Evolutionary conservation across 2,888 invertebrate species (phyloP), one percentile per base, ranked within the genome.

Genomic region (Caenorhabditis wallacei): DNA sequence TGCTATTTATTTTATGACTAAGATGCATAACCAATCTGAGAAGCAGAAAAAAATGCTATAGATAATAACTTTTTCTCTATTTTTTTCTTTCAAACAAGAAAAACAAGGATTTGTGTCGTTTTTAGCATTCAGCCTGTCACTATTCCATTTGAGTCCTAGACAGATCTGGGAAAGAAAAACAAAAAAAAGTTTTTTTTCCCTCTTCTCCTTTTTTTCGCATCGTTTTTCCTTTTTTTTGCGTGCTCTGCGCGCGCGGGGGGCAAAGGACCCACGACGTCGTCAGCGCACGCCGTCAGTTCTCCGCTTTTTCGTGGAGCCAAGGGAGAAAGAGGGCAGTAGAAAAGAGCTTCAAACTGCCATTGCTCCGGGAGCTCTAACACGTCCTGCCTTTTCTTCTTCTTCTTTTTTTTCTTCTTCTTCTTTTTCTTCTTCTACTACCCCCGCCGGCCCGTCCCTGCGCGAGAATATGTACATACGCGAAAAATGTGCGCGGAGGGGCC

Each of bases 391-490:
- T 51, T 64, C 35, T 51, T 64, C 51, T 35, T 63, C 48, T 30
- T 20, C n/a, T 10, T 30, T 30, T 30, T 30, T 40, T 16, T 40
- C 46, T 64, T 53, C 66, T 53, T 66, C 22, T 53, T 22, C 40
- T 61, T 46, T 37, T 53, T 20, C 20, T 35, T 59, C 53, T 37
- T 22, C 66, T 53, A 51, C 46, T 35, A 1, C 61, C 10, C 48
- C 64, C 26, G 26, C 40, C 37, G 20, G 40, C 30, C 30, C 57
- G n/a, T 37, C 61, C 59, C 51, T 68, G 68, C 61, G 68, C 59
- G 61, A 57, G 68, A 68, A 75, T 66, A 59, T 69, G 69, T 76
- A 76, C 69, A 76, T 76, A 69, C 76, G 68, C 76, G 76, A 68
- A 76, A 76, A 76, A 76, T 69, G 76, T 61, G 70, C 37, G 76